Evolutionary conservation across 2,888 invertebrate genomes (phyloP).

Genomic region (Rhyacophila evoluta): DNA sequence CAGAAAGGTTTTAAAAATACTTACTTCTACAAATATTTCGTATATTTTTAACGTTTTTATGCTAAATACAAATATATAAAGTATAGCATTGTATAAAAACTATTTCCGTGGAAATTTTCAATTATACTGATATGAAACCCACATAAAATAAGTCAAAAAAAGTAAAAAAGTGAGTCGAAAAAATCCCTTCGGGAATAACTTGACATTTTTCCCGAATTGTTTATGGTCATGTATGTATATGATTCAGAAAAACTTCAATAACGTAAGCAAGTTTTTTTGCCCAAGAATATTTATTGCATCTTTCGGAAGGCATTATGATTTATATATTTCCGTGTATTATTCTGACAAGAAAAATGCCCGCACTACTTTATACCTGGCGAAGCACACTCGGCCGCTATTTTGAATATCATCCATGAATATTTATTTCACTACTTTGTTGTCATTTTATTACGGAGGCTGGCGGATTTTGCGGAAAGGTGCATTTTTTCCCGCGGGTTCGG

Average conservation of each 20-base stretch:
- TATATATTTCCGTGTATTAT: conserved; percentile 22
- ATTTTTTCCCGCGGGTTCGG: conserved; percentile 37
- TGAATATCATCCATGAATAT: conserved; percentile 38
- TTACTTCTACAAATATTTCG: too few relatives aligned
- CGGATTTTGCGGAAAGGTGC: conserved; percentile 39
- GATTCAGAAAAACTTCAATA: conserved; percentile 12
- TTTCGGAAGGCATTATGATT: conserved; percentile 6
- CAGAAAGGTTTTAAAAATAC: too few relatives aligned
- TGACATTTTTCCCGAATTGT: conserved; percentile 13
- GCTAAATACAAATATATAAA: too few relatives aligned
- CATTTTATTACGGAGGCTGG: conserved; percentile 33
- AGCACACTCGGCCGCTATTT: conserved; percentile 15
- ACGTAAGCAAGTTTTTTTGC: neutral
- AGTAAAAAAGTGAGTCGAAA: neutral
- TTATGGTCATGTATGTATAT: neutral
- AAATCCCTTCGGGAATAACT: neutral
- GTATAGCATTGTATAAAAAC: too few relatives aligned
- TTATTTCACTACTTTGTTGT: conserved; percentile 29
- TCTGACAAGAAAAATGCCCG: conserved; percentile 5
- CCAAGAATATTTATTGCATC: conserved; percentile 11
- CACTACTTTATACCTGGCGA: conserved; percentile 4
- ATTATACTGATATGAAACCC: too few relatives aligned
- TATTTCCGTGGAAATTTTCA: too few relatives aligned
- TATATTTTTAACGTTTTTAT: too few relatives aligned
- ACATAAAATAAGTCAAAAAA: neutral